phyloP scores from a whole-genome alignment of 1,140 invertebrate species.

The Acromyrmex heyeri region DNA sequence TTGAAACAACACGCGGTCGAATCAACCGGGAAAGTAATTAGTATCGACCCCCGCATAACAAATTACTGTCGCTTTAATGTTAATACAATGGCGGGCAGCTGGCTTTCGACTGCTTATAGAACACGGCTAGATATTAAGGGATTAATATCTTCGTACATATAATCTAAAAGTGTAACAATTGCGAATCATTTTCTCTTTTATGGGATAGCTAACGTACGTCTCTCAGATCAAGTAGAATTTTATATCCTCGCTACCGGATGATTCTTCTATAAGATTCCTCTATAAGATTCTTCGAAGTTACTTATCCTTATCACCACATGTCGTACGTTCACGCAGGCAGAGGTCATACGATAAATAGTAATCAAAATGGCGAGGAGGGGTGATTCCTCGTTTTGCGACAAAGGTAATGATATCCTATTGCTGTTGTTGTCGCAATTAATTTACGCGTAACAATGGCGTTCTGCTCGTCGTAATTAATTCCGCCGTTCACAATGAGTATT shows the following conservation, averaged over 20 bases:
- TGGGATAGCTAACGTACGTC: neutral
- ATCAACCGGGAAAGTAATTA: constrained; percentile 35
- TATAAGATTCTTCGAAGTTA: no score
- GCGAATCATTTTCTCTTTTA: constrained; percentile 2
- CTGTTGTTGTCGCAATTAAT: constrained; percentile 61
- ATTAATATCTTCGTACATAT: neutral
- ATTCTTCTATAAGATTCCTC: neutral
- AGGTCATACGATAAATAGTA: constrained; percentile 31
- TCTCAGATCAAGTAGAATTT: no score
- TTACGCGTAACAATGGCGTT: constrained; percentile 61
- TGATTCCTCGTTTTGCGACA: constrained; percentile 41
- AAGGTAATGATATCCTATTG: constrained; percentile 65
- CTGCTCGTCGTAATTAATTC: constrained; percentile 62
- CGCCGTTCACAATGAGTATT: constrained; percentile 62
- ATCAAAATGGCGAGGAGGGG: neutral
- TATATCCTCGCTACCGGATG: neutral
- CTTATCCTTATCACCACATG: neutral
- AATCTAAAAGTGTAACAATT: neutral
- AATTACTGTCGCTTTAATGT: constrained; percentile 24
- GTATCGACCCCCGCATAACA: constrained; percentile 2
- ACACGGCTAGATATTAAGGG: neutral
- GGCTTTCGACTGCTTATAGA: neutral
- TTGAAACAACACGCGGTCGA: neutral
- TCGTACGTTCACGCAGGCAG: neutral
- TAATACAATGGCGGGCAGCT: constrained; percentile 9